These are phyloP conservation scores for Sebastes kiyomatsui DNA, from an alignment of 2,797 vertebrate genomes.

Conservation along the genomic window DNA sequence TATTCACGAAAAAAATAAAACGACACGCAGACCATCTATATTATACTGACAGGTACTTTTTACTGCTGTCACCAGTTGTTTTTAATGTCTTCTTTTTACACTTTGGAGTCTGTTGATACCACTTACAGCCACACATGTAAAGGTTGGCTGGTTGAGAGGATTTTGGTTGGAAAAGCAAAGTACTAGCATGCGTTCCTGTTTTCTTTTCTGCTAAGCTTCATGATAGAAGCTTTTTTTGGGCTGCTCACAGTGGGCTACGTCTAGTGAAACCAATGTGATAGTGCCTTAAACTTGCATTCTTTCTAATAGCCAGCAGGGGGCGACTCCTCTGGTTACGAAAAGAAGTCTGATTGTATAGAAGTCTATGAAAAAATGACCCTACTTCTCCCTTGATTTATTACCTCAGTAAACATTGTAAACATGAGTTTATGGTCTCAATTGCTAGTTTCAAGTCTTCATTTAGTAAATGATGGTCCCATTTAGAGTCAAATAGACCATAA, in stretches of 20 bases:
- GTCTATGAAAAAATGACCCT: too few relatives aligned
- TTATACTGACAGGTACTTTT: not conserved
- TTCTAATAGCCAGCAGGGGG: too few relatives aligned
- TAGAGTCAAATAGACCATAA: too few relatives aligned
- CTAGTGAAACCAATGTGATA: too few relatives aligned
- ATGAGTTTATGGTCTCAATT: too few relatives aligned
- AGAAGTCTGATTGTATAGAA: too few relatives aligned
- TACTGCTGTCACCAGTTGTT: not conserved
- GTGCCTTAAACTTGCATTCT: too few relatives aligned
- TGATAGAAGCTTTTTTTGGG: not conserved
- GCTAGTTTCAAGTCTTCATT: too few relatives aligned
- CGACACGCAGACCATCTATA: not conserved
- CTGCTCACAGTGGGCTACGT: not conserved
- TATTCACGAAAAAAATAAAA: not conserved
- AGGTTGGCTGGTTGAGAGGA: not conserved
- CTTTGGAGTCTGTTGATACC: not conserved
- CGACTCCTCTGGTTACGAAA: too few relatives aligned
- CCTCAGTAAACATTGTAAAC: too few relatives aligned
- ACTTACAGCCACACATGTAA: not conserved
- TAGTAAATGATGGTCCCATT: too few relatives aligned
- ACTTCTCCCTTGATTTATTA: too few relatives aligned
- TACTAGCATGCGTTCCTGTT: not conserved
- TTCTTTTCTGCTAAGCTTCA: not conserved
- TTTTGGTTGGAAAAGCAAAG: not conserved
- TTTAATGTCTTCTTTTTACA: not conserved